Conservation (phyloP, 2,888 invertebrate genomes). For the Invenusta paracnida region DNA sequence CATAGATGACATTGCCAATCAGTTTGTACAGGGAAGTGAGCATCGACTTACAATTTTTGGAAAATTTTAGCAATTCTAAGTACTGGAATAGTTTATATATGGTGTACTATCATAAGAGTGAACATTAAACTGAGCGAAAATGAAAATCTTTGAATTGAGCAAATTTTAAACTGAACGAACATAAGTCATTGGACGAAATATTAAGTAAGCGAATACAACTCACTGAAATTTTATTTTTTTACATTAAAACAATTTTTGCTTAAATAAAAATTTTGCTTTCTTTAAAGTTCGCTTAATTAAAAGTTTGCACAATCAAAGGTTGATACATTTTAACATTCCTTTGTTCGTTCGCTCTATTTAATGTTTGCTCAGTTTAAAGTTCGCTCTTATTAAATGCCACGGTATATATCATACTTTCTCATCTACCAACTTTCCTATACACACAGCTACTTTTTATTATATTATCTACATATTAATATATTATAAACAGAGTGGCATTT, state of each 20-base stretch:
- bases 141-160: not conserved
- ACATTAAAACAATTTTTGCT: too few species aligned
- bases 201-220: not conserved
- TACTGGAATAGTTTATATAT: not conserved
- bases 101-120: not conserved
- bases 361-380: not conserved
- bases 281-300: too few species aligned
- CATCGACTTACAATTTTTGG: not conserved
- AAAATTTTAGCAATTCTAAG: slow-evolving; percentile 4
- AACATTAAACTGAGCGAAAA: not conserved
- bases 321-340: too few species aligned
- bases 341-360: not conserved
- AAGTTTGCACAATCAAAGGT: too few species aligned
- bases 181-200: not conserved
- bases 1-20: slow-evolving; percentile 10
- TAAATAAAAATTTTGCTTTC: too few species aligned
- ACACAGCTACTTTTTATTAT: not conserved
- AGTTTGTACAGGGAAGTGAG: slow-evolving; percentile 26
- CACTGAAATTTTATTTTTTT: too few species aligned
- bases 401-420: not conserved
- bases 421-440: not conserved
- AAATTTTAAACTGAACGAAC: not conserved
- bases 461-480: not conserved
- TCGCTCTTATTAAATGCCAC: not conserved
- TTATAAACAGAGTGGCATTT: not conserved